These are phyloP conservation scores for Leptarthrus brevirostris DNA, from an alignment of 2,888 invertebrate genomes.

Conservation along the genomic window DNA sequence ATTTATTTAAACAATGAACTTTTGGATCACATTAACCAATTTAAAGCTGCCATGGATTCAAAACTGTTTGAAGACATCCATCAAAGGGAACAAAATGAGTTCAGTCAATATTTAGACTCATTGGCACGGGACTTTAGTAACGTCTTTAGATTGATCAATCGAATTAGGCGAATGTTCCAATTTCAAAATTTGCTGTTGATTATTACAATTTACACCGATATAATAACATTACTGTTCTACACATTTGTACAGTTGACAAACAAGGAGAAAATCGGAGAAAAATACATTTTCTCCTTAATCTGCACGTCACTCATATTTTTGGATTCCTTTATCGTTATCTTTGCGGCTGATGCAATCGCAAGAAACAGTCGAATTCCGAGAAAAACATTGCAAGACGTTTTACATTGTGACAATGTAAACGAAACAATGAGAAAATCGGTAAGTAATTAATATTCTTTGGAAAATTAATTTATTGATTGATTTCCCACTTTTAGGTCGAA, in stretches of 20 bases:
- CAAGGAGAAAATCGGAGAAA: background rate
- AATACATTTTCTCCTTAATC: background rate
- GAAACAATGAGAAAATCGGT: slow-evolving; percentile 3
- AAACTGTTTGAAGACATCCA: background rate
- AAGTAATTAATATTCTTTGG: background rate
- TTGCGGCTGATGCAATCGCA: background rate
- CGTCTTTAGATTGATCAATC: background rate
- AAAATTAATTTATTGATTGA: background rate
- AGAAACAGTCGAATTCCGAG: background rate
- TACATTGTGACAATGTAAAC: background rate
- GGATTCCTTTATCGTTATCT: background rate
- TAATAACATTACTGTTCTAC: background rate
- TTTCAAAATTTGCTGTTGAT: slow-evolving; percentile 3
- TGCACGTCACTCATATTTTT: background rate
- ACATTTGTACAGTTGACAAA: background rate
- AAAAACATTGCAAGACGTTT: background rate
- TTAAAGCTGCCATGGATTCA: background rate
- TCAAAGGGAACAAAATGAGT: background rate
- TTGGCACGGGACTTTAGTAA: background rate
- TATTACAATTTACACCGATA: background rate
- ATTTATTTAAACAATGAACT: background rate
- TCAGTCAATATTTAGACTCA: background rate
- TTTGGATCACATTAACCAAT: background rate
- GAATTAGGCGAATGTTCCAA: background rate
- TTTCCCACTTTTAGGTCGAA: background rate